Evolutionary conservation across 2,797 vertebrate species (phyloP).

Genomic region (Parauchenoglanis punctatus): DNA sequence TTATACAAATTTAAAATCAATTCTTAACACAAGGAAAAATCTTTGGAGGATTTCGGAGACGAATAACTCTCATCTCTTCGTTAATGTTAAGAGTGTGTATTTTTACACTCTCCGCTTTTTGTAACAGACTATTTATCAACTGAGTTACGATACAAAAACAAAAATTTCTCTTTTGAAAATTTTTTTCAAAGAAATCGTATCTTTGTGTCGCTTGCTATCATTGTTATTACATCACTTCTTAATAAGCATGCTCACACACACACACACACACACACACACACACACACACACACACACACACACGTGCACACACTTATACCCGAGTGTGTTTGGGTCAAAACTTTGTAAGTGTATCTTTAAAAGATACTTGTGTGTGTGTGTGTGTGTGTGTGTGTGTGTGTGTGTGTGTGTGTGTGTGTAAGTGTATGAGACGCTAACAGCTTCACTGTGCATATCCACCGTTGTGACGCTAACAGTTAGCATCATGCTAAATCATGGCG

Average conservation of each 20-base stretch:
- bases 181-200: background rate
- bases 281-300: slow-evolving; percentile 33
- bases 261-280: slow-evolving; percentile 28
- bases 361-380: slow-evolving; percentile 63
- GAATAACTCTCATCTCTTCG: background rate
- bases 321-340: slow-evolving; percentile 60
- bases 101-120: slow-evolving; percentile 4
- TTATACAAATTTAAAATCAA: background rate
- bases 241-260: background rate
- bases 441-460: slow-evolving; percentile 55
- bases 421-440: slow-evolving; percentile 36
- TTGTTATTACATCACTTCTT: slow-evolving; percentile 3
- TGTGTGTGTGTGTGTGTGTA: slow-evolving; percentile 52
- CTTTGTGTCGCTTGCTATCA: background rate
- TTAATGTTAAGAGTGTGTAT: slow-evolving; percentile 7
- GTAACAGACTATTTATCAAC: slow-evolving; percentile 20
- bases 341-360: slow-evolving; percentile 58
- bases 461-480: slow-evolving; percentile 48
- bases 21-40: slow-evolving; percentile 2
- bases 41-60: background rate
- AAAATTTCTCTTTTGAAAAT: background rate
- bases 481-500: slow-evolving; percentile 33
- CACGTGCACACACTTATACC: background rate
- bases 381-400: slow-evolving; percentile 52
- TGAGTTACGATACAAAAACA: background rate